Evolutionary conservation across 2,888 invertebrate species (phyloP).

Genomic region (Melolontha melolontha): DNA sequence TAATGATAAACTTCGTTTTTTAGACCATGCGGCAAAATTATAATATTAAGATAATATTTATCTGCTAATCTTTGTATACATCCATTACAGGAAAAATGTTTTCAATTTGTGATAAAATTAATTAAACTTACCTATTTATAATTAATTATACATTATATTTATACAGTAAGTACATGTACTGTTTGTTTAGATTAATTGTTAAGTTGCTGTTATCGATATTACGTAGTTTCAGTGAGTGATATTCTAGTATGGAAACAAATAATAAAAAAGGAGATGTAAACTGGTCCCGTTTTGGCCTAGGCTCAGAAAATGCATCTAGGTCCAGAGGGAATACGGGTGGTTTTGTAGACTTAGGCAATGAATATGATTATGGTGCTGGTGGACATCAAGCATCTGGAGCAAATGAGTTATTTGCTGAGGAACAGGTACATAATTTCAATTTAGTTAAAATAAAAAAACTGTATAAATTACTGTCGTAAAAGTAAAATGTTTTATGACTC

Average conservation of each 20-base stretch:
- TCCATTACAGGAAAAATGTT: conserved; percentile 38
- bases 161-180: conserved; percentile 40
- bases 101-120: conserved; percentile 41
- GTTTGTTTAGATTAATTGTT: conserved; percentile 8
- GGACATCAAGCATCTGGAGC: conserved; percentile 89
- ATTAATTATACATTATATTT: conserved; percentile 36
- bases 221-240: conserved; percentile 18
- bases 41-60: conserved; percentile 44
- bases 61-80: conserved; percentile 42
- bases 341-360: conserved; percentile 81
- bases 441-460: no score
- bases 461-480: not conserved
- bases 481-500: not conserved
- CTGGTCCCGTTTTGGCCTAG: conserved; percentile 70
- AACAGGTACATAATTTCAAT: conserved; percentile 73
- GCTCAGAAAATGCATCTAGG: conserved; percentile 64
- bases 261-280: conserved; percentile 64
- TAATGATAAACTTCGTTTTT: conserved; percentile 31
- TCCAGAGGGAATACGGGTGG: conserved; percentile 77
- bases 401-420: conserved; percentile 92
- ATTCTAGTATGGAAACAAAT: conserved; percentile 40
- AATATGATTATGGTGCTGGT: conserved; percentile 81
- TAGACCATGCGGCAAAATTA: conserved; percentile 39
- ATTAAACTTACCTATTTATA: conserved; percentile 33
- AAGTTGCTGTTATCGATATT: not conserved